Evolutionary conservation across 2,888 invertebrate species (phyloP).

Genomic region (Nomada fabriciana): DNA sequence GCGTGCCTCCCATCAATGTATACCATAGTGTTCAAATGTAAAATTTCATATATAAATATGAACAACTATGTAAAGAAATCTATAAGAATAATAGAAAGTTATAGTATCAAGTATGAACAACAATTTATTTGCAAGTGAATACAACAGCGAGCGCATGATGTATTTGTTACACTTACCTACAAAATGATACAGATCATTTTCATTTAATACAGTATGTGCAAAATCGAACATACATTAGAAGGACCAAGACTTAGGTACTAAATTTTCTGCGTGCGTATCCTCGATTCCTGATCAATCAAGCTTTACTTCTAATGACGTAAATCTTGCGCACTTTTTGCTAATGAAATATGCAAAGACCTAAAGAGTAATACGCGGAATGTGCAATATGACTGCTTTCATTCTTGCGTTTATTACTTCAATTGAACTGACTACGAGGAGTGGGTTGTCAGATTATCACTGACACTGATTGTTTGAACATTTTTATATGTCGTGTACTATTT

Average conservation of each 20-base stretch:
- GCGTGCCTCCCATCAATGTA: conserved; percentile 21
- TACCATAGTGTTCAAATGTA: conserved; percentile 65
- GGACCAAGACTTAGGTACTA: conserved; percentile 54
- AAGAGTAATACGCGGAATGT: conserved; percentile 28
- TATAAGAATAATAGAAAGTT: conserved; percentile 36
- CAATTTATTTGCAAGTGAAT: conserved; percentile 35
- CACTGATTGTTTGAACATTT: conserved; percentile 35
- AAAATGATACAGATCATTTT: too few relatives aligned
- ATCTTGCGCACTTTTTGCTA: conserved; percentile 1
- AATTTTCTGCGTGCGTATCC: conserved; percentile 5
- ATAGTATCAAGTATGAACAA: conserved; percentile 13
- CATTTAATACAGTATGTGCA: not conserved
- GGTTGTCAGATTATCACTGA: conserved; percentile 24
- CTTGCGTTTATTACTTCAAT: conserved; percentile 46
- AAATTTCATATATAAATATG: conserved; percentile 39
- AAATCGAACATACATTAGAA: conserved; percentile 34
- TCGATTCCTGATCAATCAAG: too few relatives aligned
- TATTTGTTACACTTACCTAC: too few relatives aligned
- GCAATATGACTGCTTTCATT: conserved; percentile 43
- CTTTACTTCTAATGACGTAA: not conserved
- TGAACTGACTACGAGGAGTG: conserved; percentile 32
- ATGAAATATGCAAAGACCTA: conserved; percentile 11
- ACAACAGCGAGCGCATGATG: too few relatives aligned
- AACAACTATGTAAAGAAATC: conserved; percentile 24
- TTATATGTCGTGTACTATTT: conserved; percentile 39